Evolutionary conservation across 2,113 vertebrate genomes (phyloP), one percentile per base, ranked within the genome.

Genomic region (Lophura nycthemera): DNA sequence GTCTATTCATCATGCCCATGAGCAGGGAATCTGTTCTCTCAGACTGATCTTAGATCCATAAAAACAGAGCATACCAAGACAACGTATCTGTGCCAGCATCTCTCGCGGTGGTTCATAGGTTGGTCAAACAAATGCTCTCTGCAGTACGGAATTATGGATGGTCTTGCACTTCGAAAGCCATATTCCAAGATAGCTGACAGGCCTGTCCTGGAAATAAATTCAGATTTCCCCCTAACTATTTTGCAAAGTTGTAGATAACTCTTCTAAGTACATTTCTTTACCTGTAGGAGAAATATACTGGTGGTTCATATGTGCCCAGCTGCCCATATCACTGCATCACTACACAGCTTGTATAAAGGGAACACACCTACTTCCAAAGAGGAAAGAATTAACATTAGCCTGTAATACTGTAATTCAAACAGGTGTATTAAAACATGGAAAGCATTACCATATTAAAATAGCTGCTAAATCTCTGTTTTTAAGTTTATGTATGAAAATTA

Each of bases 1-100:
- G 7, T 63, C 17, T 45, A 7, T 24, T 75, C 0, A 0, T 52
- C 45, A 18, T 89, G 74, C 43, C 54, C 3, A 0, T 0, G 3
- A 54, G 43, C 20, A 52, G 13, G 29, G 29, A 78, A 11, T 40
- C 63, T 70, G 34, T 75, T 66, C 59, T 38, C 66, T 75, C 34
- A 13, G 29, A 36, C 1, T 42, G 27, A 40, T 29, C 27, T 64
- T 18, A 40, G 38, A 29, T 40, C 61, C 61, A 64, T 38, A 11
- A 43, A 30, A 34, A 18, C 16, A 22, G 48, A 65, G 43, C 63
- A 54, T 29, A 47, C 29, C 1, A 0, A 57, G 54, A 22, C 34
- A 83, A 61, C 0, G 0, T 9, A 15, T 63, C 74, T n/a, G 6
- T 47, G 65, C 69, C 56, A 50, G 6, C 25, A 25, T 30, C 38